phyloP scores from a whole-genome alignment of 2,797 vertebrate species.

The Syndactyla subalaris region DNA sequence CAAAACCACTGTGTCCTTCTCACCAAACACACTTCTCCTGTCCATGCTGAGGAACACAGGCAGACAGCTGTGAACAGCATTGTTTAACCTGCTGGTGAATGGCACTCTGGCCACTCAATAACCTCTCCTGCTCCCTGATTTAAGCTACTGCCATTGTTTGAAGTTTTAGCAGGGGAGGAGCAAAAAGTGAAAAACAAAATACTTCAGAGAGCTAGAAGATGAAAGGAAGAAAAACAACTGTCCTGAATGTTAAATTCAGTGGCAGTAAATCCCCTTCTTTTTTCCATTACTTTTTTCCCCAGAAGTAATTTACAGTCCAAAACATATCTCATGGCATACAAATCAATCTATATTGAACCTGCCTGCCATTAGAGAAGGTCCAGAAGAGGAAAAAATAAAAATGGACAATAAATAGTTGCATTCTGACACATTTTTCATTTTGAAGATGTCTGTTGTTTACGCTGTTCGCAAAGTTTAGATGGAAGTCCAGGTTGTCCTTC shows the following conservation, averaged over 20 bases:
- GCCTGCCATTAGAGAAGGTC: not conserved
- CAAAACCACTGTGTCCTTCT: not conserved
- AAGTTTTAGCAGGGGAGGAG: not conserved
- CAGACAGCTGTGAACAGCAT: not conserved
- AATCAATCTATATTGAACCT: constrained; percentile 24
- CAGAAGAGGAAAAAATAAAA: not conserved
- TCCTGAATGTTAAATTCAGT: not conserved
- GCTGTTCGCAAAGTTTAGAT: not conserved
- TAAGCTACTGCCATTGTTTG: not conserved
- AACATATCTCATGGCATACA: not conserved
- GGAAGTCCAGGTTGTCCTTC: not conserved
- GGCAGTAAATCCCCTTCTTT: not conserved
- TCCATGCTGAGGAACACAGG: not conserved
- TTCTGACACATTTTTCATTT: not conserved
- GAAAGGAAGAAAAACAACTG: not conserved
- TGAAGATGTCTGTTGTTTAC: not conserved
- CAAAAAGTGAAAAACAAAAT: not conserved
- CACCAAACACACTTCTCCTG: not conserved
- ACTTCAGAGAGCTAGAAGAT: not conserved
- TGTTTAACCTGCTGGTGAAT: not conserved
- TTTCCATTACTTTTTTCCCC: not conserved
- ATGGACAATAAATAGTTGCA: not conserved
- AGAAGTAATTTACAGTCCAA: constrained; percentile 31
- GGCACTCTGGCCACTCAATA: not conserved
- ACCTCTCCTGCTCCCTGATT: not conserved